Evolutionary conservation across 2,888 invertebrate genomes (phyloP).

Genomic region (Arctia plantaginis): DNA sequence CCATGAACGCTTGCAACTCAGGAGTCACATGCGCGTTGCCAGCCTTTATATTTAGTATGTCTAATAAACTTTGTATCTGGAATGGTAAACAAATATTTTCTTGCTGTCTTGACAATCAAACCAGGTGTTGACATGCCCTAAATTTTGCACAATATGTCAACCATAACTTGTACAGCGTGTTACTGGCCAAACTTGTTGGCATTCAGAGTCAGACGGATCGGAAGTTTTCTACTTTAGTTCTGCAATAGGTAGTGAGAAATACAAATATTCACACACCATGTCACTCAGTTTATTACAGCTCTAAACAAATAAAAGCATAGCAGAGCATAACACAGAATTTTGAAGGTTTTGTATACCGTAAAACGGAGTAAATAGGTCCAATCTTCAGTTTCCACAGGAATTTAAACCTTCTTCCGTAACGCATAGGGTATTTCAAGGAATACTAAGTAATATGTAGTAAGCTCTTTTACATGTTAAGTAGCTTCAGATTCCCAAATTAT

Average conservation of each 20-base stretch:
- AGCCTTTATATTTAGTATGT: no score
- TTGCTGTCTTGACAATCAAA: neutral
- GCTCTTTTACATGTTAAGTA: neutral
- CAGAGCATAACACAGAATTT: neutral
- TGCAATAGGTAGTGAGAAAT: neutral
- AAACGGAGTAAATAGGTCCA: constrained; percentile 8
- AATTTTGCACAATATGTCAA: neutral
- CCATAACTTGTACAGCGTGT: neutral
- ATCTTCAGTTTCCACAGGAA: constrained; percentile 3
- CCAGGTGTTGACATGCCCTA: neutral
- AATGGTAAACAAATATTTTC: neutral
- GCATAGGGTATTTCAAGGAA: neutral
- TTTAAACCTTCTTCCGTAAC: constrained; percentile 6
- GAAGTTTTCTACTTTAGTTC: neutral
- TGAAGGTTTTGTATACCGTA: neutral
- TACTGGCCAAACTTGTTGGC: no score
- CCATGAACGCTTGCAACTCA: no score
- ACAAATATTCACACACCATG: neutral
- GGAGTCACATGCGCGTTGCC: no score
- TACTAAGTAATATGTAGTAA: neutral
- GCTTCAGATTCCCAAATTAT: constrained; percentile 2
- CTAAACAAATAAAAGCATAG: neutral
- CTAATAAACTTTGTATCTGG: constrained; percentile 1
- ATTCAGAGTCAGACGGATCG: neutral
- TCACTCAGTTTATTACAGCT: neutral